Evolutionary conservation across 2,797 vertebrate genomes (phyloP).

Genomic region (Acipenser ruthenus): DNA sequence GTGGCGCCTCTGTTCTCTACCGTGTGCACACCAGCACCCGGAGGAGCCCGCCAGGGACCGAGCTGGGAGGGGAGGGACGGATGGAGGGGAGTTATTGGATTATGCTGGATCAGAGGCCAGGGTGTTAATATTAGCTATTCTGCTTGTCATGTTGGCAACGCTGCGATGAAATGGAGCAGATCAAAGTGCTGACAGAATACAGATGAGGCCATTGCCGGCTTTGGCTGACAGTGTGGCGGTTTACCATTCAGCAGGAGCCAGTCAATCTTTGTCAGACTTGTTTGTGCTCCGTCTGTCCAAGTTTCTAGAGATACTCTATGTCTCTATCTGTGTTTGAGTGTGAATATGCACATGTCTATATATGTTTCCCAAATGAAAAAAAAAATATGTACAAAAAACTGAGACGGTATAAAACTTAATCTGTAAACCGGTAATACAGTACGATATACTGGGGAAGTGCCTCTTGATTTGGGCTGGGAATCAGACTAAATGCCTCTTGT

Average conservation of each 20-base stretch:
- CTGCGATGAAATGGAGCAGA: slow-evolving; percentile 39
- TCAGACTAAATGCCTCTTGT: slow-evolving; percentile 6
- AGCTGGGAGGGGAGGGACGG: neutral
- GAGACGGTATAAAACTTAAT: too few relatives aligned
- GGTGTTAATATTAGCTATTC: slow-evolving; percentile 74
- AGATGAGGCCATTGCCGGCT: slow-evolving; percentile 46
- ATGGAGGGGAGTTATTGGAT: slow-evolving; percentile 22
- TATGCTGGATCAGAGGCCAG: slow-evolving; percentile 34
- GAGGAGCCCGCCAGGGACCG: neutral
- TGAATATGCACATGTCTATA: too few relatives aligned
- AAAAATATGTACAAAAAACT: too few relatives aligned
- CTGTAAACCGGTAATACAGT: too few relatives aligned
- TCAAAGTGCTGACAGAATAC: slow-evolving; percentile 55
- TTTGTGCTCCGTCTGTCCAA: slow-evolving; percentile 22
- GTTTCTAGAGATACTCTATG: slow-evolving; percentile 42
- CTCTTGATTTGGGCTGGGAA: neutral
- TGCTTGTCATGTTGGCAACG: slow-evolving; percentile 60
- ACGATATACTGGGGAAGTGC: neutral
- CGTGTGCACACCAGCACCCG: slow-evolving; percentile 27
- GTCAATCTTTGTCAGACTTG: slow-evolving; percentile 16
- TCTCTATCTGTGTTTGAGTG: too few relatives aligned
- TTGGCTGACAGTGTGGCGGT: slow-evolving; percentile 33
- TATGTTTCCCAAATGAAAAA: too few relatives aligned
- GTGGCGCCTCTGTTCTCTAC: slow-evolving; percentile 53
- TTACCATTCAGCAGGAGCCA: slow-evolving; percentile 28